Evolutionary conservation across 30 jellyfish, hydroid and myxozoan genomes (phyloP).

Genomic region (Hydractinia echinata): DNA sequence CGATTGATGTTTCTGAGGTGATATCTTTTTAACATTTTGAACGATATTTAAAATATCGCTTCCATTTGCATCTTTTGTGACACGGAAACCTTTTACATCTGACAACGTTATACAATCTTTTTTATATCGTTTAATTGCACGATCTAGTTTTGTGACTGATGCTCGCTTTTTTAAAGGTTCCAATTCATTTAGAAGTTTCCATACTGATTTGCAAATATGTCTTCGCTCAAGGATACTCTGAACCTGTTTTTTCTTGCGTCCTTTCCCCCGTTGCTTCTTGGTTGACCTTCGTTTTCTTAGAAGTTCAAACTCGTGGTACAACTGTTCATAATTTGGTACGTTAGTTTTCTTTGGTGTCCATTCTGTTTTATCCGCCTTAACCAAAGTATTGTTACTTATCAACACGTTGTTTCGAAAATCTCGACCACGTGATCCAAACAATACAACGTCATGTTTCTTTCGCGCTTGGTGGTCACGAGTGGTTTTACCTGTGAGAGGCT

Average conservation of each 20-base stretch:
- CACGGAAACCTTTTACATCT: background rate
- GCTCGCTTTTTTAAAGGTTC: no score
- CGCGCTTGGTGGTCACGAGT: background rate
- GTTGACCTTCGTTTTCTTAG: no score
- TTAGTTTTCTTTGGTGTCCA: no score
- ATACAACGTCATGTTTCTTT: background rate
- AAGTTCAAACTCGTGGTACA: no score
- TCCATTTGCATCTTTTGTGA: background rate
- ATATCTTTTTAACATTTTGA: background rate
- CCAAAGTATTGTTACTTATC: background rate
- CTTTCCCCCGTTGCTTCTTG: no score
- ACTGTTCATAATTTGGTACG: no score
- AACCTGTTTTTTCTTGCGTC: no score
- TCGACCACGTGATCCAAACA: conserved; percentile 14
- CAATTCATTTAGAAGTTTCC: no score
- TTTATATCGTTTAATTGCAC: background rate
- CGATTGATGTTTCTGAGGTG: background rate
- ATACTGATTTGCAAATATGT: no score
- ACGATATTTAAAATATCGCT: background rate
- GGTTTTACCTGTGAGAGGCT: background rate
- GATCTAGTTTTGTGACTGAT: no score
- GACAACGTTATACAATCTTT: background rate
- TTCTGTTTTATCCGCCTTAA: no score
- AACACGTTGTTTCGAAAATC: background rate
- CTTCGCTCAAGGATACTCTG: no score